Evolutionary conservation across 2,113 vertebrate genomes (phyloP), one percentile per base, ranked within the genome.

Genomic region (Galeopterus variegatus): DNA sequence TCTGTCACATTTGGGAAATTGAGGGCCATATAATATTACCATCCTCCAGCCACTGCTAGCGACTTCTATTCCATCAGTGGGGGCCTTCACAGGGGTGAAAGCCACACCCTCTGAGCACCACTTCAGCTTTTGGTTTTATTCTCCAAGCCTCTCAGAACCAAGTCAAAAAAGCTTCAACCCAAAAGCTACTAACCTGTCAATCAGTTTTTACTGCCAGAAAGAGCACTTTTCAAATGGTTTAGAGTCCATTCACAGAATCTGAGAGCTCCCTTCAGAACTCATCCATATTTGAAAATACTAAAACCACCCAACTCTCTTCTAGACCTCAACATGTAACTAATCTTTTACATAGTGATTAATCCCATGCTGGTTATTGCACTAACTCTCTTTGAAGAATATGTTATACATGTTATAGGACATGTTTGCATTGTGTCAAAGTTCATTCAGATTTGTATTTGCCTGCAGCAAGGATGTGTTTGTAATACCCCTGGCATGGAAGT

Each of bases 1-100:
- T 92, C 96, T 97, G 94, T 98, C 97, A 93, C 88, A 19, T 97
- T 97, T 83, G 96, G 96, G 96, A 98, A 98, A 95, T 70, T 10
- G 65, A 97, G 86, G 88, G 84, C 94, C 88, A 80, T 97, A 76
- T 98, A 93, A 93, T 83, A 88, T 98, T 95, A 96, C 80, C 98
- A 82, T 86, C 98, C 83, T 75, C 93, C 96, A 96, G 93, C 87
- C 96, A 64, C 95, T 69, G 85, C 87, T 10, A 36, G 75, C 94
- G 97, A 90, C 65, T 97, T 95, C 84, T 91, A 1, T 62, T 97
- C 93, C 94, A 90, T 76, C 33, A 28, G 9, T 21, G 9, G 36
- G 92, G 92, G 64, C 92, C 96, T 21, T 31, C 60, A 14, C 73
- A 94, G 92, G 75, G 82, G 83, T 92, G 89, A 96, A 96, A 95